Evolutionary conservation across 2,888 invertebrate species (phyloP).

Genomic region (Macroteleia sp.): DNA sequence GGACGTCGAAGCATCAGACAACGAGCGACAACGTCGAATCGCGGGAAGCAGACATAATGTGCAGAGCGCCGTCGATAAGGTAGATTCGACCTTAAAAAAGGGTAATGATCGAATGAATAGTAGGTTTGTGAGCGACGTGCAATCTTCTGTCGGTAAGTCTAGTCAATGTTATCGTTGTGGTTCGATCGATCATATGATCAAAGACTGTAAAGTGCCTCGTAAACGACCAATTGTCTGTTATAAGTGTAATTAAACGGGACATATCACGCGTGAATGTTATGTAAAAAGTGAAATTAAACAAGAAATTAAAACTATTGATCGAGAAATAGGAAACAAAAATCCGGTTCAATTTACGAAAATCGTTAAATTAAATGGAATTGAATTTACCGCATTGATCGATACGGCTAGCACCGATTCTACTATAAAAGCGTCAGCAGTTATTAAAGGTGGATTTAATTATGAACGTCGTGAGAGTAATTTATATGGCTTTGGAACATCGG

Average conservation of each 20-base stretch:
- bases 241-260: neutral
- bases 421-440: neutral
- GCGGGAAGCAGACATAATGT: neutral
- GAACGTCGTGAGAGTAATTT: neutral
- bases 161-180: constrained; percentile 6
- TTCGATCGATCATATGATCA: neutral
- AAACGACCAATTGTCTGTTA: neutral
- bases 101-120: neutral
- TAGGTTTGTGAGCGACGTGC: neutral
- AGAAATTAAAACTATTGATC: neutral
- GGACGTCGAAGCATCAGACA: constrained; percentile 5
- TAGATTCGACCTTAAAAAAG: neutral
- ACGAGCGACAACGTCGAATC: neutral
- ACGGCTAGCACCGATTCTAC: neutral
- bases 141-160: neutral
- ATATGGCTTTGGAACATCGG: neutral
- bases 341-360: neutral
- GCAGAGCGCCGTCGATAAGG: constrained; percentile 1
- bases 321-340: neutral
- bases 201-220: neutral
- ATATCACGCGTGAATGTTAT: neutral
- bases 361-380: neutral
- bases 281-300: neutral
- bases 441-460: neutral
- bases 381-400: constrained; percentile 2